Evolutionary conservation across 2,888 invertebrate species (phyloP).

Genomic region (Tipula helvola): DNA sequence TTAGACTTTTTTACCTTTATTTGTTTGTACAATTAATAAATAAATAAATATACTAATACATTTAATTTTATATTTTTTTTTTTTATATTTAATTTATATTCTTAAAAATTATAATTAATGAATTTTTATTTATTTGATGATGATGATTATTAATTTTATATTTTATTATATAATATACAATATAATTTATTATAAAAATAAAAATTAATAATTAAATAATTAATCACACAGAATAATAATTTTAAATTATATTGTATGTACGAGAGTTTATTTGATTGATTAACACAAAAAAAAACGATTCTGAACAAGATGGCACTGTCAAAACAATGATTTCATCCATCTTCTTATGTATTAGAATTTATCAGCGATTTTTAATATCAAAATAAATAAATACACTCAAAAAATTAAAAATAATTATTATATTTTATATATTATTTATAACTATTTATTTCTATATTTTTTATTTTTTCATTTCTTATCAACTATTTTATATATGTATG

Average conservation of each 20-base stretch:
- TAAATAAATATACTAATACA: slow-evolving; percentile 4
- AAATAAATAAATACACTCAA: background rate
- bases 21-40: background rate
- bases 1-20: background rate
- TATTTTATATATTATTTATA: background rate
- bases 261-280: background rate
- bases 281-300: too few species aligned
- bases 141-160: background rate
- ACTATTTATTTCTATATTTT: background rate
- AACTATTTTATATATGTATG: background rate
- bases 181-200: background rate
- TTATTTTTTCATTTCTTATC: background rate
- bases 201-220: background rate
- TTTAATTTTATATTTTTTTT: background rate
- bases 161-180: too few species aligned
- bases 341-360: too few species aligned
- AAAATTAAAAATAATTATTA: background rate
- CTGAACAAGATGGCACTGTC: too few species aligned
- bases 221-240: background rate
- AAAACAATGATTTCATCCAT: too few species aligned
- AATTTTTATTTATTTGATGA: background rate
- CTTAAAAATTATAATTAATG: background rate
- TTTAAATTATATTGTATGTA: background rate
- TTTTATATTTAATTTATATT: background rate
- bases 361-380: background rate